Conservation (phyloP, 1,140 invertebrate genomes). For the Lutraria rhynchaena region DNA sequence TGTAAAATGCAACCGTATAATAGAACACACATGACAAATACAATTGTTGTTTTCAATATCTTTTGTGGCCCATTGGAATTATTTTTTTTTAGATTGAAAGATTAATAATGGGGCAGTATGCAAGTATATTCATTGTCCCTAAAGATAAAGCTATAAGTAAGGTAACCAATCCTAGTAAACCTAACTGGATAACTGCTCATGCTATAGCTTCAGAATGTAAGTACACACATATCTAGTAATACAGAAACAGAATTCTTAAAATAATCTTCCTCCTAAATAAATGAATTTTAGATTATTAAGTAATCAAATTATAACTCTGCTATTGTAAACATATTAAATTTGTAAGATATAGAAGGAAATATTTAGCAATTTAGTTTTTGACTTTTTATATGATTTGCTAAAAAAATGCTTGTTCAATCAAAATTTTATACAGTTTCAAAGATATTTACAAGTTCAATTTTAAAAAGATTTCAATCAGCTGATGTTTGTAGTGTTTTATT, state of each 20-base stretch:
- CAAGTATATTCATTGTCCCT: conserved; percentile 48
- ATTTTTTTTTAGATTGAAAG: background rate
- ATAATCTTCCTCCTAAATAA: too few relatives aligned
- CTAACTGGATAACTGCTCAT: conserved; percentile 76
- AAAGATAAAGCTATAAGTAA: conserved; percentile 59
- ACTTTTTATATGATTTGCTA: too few relatives aligned
- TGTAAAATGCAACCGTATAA: background rate
- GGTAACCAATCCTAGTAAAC: conserved; percentile 69
- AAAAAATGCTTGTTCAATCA: too few relatives aligned
- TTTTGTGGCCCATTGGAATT: background rate
- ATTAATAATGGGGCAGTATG: conserved; percentile 53
- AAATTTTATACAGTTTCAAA: too few relatives aligned
- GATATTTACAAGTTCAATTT: background rate
- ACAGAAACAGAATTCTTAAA: too few relatives aligned
- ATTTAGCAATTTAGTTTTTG: too few relatives aligned
- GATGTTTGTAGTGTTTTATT: background rate
- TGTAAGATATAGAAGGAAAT: too few relatives aligned
- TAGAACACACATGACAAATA: background rate
- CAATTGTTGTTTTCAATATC: background rate
- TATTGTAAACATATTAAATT: too few relatives aligned
- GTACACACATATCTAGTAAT: too few relatives aligned
- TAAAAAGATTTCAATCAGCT: background rate
- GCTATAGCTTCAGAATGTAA: conserved; percentile 75
- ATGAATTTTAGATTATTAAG: too few relatives aligned
- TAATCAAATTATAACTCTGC: too few relatives aligned